Base-by-base conservation (phyloP, 2,797 vertebrate genomes). In the Podarcis siculus region DNA sequence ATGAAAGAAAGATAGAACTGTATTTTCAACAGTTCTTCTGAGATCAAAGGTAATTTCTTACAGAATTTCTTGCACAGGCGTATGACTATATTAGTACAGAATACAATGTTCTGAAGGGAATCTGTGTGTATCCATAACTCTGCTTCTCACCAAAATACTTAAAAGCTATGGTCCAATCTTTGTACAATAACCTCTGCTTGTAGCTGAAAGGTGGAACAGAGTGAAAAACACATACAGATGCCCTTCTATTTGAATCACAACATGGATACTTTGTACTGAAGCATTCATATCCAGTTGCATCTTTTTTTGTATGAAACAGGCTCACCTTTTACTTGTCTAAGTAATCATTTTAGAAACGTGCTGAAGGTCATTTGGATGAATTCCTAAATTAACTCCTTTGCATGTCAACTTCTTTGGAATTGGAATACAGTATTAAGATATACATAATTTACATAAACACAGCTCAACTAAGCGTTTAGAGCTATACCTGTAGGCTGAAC, bases 401-500 rank as follows among this genome's bases (percentile, higher is more conserved):
- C 32, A 27, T 35, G 5, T 37, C 32, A 71, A 23, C 25, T 25
- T 30, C 21, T 25, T 45, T 45, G 42, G 15, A n/a, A 77, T 3
- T 71, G 5, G 55, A 80, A 25, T 23, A 15, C 49, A 55, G 49
- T 55, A 23, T 75, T 82, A 49, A 76, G 35, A 15, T n/a, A 45
- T 67, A 87, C 71, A 76, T 64, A 61, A 64, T 15, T 73, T 17
- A 8, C 39, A 77, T 8, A 87, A 17, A 67, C 30, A 82, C 30
- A 55, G 1, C 0, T 66, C 80, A 71, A 55, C 4, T 21, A 10
- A 76, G 9, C 19, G 21, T 78, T 81, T n/a, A 71, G 77, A 89
- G 42, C 71, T 61, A 91, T 94, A 97, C 96, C 96, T 97, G 95
- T 89, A 88, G 97, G 97, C 85, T 98, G 97, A 89, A 98, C 95